Evolutionary conservation across 2,797 vertebrate species (phyloP).

Genomic region (Valencia hispanica): DNA sequence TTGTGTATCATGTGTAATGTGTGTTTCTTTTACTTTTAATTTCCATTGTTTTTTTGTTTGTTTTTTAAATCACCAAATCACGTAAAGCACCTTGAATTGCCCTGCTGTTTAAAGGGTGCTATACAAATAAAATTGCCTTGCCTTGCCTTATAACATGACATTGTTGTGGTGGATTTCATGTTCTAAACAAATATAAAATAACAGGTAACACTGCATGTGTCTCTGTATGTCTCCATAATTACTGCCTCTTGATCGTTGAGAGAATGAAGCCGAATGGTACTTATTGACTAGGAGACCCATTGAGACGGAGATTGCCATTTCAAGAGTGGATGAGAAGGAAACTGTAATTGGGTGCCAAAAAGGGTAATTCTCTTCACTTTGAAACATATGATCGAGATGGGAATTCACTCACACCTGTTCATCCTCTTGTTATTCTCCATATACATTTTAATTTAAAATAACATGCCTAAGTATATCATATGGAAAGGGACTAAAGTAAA

Average conservation of each 20-base stretch:
- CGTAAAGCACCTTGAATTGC: too few species aligned
- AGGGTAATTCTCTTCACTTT: constrained; percentile 66
- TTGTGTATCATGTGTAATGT: too few species aligned
- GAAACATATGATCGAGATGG: constrained; percentile 37
- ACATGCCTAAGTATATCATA: neutral
- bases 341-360: constrained; percentile 63
- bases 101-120: too few species aligned
- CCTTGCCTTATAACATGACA: too few species aligned
- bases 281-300: constrained; percentile 67
- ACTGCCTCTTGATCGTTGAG: constrained; percentile 52
- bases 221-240: constrained; percentile 70
- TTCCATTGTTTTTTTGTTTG: too few species aligned
- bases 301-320: constrained; percentile 71
- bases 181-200: constrained; percentile 51
- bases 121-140: too few species aligned
- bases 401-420: constrained; percentile 46
- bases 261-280: constrained; percentile 54
- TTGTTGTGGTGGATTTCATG: constrained; percentile 8
- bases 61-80: too few species aligned
- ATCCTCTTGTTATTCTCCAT: constrained; percentile 31
- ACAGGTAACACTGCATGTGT: constrained; percentile 47
- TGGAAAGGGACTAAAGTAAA: constrained; percentile 7
- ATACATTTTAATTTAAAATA: constrained; percentile 21
- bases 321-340: constrained; percentile 69
- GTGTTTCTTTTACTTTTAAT: too few species aligned